These are phyloP conservation scores for Calonectris borealis DNA, from an alignment of 2,113 vertebrate genomes.

Conservation along the genomic window DNA sequence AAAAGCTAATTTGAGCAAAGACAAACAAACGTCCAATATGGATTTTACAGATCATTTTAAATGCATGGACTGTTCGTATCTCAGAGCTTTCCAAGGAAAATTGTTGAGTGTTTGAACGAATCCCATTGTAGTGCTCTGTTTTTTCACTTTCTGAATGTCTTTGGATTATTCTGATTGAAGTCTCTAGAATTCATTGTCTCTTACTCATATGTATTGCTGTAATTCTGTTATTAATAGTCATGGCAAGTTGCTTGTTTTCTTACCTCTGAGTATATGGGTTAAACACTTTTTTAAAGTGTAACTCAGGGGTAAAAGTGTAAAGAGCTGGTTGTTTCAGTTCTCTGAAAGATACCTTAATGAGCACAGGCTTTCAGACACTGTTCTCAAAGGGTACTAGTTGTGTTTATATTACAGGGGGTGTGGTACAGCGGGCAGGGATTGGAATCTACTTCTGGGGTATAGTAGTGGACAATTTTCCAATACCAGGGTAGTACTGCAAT, in stretches of 20 bases:
- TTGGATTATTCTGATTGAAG: constrained; percentile 13
- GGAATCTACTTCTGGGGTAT: neutral
- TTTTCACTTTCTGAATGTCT: neutral
- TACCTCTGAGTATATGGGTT: neutral
- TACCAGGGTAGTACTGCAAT: neutral
- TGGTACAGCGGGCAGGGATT: neutral
- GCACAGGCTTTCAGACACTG: neutral
- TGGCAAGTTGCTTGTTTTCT: neutral
- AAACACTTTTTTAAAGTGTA: neutral
- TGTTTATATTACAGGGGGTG: neutral
- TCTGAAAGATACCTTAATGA: neutral
- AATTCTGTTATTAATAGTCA: neutral
- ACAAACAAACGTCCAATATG: constrained; percentile 9
- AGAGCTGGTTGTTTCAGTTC: neutral
- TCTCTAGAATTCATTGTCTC: neutral
- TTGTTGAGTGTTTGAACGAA: neutral
- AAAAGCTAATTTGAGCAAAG: constrained; percentile 29
- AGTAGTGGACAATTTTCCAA: neutral
- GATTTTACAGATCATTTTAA: constrained; percentile 7
- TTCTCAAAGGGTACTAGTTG: neutral
- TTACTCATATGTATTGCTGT: neutral
- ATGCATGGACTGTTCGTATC: neutral
- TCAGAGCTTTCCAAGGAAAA: constrained; percentile 1
- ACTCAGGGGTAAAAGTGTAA: neutral
- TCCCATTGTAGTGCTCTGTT: neutral